Conservation (phyloP, 2,113 vertebrate species). For the Dipodomys spectabilis region DNA sequence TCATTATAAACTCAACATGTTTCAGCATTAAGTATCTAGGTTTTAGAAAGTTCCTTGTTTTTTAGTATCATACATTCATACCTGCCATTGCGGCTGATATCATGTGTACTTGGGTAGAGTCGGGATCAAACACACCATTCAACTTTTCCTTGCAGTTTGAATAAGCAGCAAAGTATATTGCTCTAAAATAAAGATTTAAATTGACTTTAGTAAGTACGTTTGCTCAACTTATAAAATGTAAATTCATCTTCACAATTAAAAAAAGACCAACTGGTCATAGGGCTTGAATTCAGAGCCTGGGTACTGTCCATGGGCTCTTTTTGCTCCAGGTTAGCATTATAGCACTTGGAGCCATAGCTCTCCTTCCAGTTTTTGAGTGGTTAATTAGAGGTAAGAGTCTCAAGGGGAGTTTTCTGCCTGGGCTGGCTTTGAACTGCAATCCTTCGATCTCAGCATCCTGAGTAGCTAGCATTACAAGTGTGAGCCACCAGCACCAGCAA, state of each 20-base stretch:
- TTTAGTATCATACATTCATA: slow-evolving; percentile 87
- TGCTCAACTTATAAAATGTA: slow-evolving; percentile 11
- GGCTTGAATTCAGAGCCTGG: too few relatives aligned
- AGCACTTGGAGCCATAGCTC: too few relatives aligned
- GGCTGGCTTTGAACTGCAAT: too few relatives aligned
- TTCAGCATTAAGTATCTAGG: slow-evolving; percentile 48
- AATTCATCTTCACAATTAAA: slow-evolving; percentile 44
- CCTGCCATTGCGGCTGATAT: slow-evolving; percentile 97
- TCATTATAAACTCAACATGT: slow-evolving; percentile 57
- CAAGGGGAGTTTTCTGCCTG: too few relatives aligned
- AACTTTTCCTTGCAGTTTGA: slow-evolving; percentile 96
- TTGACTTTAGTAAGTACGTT: slow-evolving; percentile 38
- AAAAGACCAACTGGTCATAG: too few relatives aligned
- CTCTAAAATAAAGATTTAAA: slow-evolving; percentile 88
- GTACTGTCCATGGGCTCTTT: too few relatives aligned
- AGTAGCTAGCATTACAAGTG: too few relatives aligned
- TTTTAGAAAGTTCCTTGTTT: slow-evolving; percentile 29
- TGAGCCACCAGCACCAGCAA: too few relatives aligned
- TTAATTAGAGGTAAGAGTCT: too few relatives aligned
- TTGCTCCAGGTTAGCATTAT: too few relatives aligned
- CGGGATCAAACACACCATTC: slow-evolving; percentile 93
- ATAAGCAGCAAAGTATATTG: slow-evolving; percentile 99
- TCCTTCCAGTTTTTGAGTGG: too few relatives aligned
- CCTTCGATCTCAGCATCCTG: too few relatives aligned
- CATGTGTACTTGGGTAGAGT: slow-evolving; percentile 97